These are phyloP conservation scores for Hippocampus guttulatus DNA, from an alignment of 2,113 vertebrate species.

Conservation along the genomic window DNA sequence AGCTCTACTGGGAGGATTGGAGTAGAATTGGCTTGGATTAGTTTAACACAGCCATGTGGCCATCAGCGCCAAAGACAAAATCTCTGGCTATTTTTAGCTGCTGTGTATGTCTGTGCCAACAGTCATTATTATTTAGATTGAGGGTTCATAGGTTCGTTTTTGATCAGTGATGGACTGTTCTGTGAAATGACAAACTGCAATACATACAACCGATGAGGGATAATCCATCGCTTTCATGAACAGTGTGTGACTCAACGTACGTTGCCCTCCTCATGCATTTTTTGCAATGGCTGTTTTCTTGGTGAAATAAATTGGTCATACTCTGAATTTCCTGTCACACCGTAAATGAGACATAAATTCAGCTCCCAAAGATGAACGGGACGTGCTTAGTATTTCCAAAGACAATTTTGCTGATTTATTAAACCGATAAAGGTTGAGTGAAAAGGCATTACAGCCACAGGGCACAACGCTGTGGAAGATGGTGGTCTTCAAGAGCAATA, in stretches of 20 bases:
- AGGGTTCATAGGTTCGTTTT: not conserved
- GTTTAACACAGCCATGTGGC: conserved; percentile 35
- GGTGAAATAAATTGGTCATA: not conserved
- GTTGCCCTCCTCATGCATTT: not conserved
- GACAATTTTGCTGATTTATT: not conserved
- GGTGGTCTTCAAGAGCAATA: not conserved
- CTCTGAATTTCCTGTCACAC: no score
- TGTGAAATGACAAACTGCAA: not conserved
- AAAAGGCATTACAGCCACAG: not conserved
- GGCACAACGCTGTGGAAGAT: not conserved
- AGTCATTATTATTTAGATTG: no score
- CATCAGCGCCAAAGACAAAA: conserved; percentile 28
- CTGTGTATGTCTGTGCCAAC: not conserved
- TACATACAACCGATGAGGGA: no score
- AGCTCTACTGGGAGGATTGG: conserved; percentile 45
- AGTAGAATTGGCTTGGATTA: conserved; percentile 42
- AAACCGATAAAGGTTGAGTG: not conserved
- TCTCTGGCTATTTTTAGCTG: not conserved
- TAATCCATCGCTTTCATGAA: not conserved
- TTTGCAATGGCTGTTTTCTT: not conserved
- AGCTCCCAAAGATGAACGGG: no score
- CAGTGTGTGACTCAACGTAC: not conserved
- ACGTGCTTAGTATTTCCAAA: no score
- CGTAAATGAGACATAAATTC: no score
- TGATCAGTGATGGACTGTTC: not conserved